These are phyloP conservation scores for Danio kyathit DNA, from an alignment of 2,797 vertebrate species.

Conservation along the genomic window DNA sequence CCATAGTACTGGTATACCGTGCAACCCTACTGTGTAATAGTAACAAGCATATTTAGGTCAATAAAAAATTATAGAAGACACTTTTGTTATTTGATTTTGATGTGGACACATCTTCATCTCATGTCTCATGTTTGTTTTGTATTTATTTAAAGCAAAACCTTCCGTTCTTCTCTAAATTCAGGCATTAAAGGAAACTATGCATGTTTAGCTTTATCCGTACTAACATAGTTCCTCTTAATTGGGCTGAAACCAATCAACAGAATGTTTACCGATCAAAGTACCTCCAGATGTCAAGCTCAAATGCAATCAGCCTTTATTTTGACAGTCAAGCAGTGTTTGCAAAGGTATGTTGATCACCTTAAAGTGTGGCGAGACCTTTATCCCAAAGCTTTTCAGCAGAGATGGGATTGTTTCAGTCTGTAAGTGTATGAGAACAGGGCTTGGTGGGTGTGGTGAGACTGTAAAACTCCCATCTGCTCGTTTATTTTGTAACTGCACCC, in stretches of 20 bases:
- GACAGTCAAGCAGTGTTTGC: conserved; percentile 6
- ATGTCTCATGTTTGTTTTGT: not conserved
- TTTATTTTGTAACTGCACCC: conserved; percentile 29
- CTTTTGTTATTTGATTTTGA: too few relatives aligned
- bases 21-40: too few relatives aligned
- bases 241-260: not conserved
- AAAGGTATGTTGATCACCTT: conserved; percentile 32
- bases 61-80: too few relatives aligned
- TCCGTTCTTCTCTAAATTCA: not conserved
- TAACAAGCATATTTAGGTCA: too few relatives aligned
- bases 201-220: not conserved
- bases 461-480: conserved; percentile 21
- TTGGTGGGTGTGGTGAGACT: conserved; percentile 40
- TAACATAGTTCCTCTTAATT: not conserved
- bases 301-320: conserved; percentile 12
- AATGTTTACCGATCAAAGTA: not conserved
- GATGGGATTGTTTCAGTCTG: conserved; percentile 15
- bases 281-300: not conserved
- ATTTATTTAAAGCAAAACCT: not conserved
- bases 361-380: conserved; percentile 21
- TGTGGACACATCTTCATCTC: too few relatives aligned
- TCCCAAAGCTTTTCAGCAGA: not conserved
- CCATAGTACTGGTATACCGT: too few relatives aligned
- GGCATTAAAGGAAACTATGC: conserved; percentile 1
- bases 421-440: conserved; percentile 34